Percentiles rank a stretch among this genome's conserved stretches.
Conservation (phyloP, 92 coral and sea anemone species). For the Epizoanthus illoricatus region DNA sequence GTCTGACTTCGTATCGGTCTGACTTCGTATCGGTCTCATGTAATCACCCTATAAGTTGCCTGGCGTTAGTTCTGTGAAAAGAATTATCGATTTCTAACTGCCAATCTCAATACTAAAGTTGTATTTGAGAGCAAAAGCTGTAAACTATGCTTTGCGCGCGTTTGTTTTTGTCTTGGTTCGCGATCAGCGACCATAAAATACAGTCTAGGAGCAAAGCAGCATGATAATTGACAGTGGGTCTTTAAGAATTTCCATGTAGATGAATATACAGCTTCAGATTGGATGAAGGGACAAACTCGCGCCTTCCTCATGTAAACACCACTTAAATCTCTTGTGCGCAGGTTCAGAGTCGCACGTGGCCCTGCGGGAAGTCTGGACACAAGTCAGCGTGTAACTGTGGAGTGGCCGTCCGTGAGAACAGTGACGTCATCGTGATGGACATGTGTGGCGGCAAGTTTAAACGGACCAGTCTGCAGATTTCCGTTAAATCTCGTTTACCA, state of each 20-base stretch:
- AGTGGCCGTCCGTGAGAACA: conserved; percentile 74
- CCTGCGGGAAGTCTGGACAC: conserved; percentile 51
- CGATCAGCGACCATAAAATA: too few relatives aligned
- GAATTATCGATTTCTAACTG: too few relatives aligned
- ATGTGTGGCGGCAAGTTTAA: conserved; percentile 82
- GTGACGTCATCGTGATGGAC: conserved; percentile 84
- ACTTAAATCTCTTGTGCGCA: conserved; percentile 8
- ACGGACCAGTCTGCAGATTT: conserved; percentile 73
- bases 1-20: too few relatives aligned
- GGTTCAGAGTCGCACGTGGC: conserved; percentile 85
- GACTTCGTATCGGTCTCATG: too few relatives aligned
- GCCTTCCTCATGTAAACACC: neutral
- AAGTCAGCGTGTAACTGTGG: conserved; percentile 78
- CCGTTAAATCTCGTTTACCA: conserved; percentile 68
- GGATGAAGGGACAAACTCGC: neutral
- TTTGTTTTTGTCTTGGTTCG: too few relatives aligned
- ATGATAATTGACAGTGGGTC: too few relatives aligned
- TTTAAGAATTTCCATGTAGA: neutral
- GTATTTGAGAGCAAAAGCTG: too few relatives aligned
- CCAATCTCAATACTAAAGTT: too few relatives aligned
- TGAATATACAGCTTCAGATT: neutral
- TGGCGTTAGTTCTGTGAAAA: too few relatives aligned
- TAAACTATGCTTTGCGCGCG: too few relatives aligned
- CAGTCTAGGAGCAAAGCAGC: too few relatives aligned
- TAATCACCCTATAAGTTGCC: too few relatives aligned